Evolutionary conservation across 2,888 invertebrate species (phyloP).

Genomic region (Thymelicus acteon): DNA sequence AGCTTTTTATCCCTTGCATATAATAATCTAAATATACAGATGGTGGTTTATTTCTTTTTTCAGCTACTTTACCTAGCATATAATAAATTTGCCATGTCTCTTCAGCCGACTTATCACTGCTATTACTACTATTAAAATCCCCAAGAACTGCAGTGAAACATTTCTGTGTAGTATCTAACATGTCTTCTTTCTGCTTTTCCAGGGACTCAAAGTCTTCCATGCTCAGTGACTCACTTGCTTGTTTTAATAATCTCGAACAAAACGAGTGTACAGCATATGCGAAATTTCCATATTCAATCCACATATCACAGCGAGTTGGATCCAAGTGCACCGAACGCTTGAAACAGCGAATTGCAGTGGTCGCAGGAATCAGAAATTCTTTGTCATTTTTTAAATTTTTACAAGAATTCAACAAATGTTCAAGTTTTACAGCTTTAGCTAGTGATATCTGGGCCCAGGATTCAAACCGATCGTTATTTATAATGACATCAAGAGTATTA

Average conservation of each 20-base stretch:
- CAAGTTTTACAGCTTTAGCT: conserved; percentile 90
- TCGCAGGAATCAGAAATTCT: conserved; percentile 88
- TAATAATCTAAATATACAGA: conserved; percentile 92
- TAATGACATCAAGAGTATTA: conserved; percentile 92
- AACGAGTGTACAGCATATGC: conserved; percentile 96
- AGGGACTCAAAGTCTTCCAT: conserved; percentile 90
- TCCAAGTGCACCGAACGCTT: conserved; percentile 91
- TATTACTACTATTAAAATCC: conserved; percentile 81
- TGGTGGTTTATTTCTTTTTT: conserved; percentile 92
- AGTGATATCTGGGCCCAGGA: conserved; percentile 97
- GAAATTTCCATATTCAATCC: conserved; percentile 96
- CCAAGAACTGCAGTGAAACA: conserved; percentile 90
- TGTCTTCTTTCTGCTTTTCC: conserved; percentile 91
- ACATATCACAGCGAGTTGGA: conserved; percentile 89
- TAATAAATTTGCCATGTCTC: conserved; percentile 97
- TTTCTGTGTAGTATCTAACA: conserved; percentile 90
- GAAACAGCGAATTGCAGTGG: conserved; percentile 92
- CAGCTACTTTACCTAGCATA: conserved; percentile 97
- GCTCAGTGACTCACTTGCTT: conserved; percentile 90
- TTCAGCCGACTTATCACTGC: conserved; percentile 87
- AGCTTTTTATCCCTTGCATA: conserved; percentile 89
- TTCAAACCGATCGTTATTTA: conserved; percentile 92
- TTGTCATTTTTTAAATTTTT: conserved; percentile 84
- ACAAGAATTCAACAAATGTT: conserved; percentile 91
- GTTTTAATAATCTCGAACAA: conserved; percentile 93